Evolutionary conservation across 1,140 invertebrate genomes (phyloP).

Genomic region (Capitella teleta): DNA sequence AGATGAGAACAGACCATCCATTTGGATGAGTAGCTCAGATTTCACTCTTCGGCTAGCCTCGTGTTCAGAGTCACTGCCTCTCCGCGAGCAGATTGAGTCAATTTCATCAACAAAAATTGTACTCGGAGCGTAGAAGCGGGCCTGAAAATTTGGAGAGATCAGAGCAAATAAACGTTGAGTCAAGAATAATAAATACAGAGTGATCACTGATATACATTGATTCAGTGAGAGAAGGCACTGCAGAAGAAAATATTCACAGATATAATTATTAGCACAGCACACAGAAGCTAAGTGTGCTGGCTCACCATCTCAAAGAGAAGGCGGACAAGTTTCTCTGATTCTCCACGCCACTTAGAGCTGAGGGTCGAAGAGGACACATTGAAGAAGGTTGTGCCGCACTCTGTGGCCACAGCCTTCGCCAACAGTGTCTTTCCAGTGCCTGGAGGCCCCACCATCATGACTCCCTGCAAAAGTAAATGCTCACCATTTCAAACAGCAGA

Average conservation of each 20-base stretch:
- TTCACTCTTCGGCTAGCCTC: constrained; percentile 95
- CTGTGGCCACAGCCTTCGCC: constrained; percentile 97
- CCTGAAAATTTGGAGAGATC: constrained; percentile 51
- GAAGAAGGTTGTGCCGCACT: constrained; percentile 98
- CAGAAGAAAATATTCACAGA: no score
- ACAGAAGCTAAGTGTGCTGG: no score
- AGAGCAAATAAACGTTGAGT: no score
- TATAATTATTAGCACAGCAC: no score
- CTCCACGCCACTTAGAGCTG: constrained; percentile 95
- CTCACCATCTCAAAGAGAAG: constrained; percentile 94
- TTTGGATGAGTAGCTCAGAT: constrained; percentile 95
- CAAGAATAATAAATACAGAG: no score
- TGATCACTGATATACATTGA: no score
- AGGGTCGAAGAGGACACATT: constrained; percentile 95
- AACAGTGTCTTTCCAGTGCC: constrained; percentile 99
- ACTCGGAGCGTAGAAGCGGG: constrained; percentile 94
- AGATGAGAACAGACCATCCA: constrained; percentile 67
- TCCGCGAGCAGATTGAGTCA: constrained; percentile 89
- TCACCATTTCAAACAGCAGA: constrained; percentile 93
- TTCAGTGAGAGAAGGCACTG: no score
- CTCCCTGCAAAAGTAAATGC: constrained; percentile 49
- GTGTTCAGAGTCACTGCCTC: constrained; percentile 94
- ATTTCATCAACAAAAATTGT: constrained; percentile 99
- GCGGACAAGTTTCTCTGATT: constrained; percentile 95
- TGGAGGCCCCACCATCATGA: constrained; percentile 92